Conservation (phyloP, 2,797 vertebrate species). For the Parauchenoglanis punctatus region DNA sequence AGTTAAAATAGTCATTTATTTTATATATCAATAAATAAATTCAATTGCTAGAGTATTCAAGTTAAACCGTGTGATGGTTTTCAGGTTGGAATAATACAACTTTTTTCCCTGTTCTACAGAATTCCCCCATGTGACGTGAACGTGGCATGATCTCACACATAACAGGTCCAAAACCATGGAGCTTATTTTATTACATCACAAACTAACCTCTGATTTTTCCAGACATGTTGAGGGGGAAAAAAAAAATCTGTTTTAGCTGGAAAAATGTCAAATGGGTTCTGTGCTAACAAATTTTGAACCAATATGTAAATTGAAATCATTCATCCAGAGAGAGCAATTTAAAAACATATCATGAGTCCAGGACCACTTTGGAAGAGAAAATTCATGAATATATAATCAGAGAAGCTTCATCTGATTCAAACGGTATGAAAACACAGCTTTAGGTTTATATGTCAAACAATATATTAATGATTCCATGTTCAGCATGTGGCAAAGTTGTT, state of each 20-base stretch:
- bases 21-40: background rate
- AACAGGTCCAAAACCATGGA: background rate
- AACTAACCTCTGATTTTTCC: slow-evolving; percentile 3
- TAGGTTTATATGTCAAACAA: background rate
- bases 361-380: background rate
- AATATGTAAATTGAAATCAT: background rate
- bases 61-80: background rate
- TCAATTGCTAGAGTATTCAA: background rate
- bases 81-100: background rate
- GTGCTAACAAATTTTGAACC: background rate
- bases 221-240: background rate
- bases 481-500: slow-evolving; percentile 15
- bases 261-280: background rate
- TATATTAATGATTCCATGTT: background rate
- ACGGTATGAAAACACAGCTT: background rate
- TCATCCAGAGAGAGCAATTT: background rate
- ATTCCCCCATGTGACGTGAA: background rate
- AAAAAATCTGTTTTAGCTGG: background rate
- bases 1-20: background rate
- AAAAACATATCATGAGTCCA: background rate
- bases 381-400: background rate
- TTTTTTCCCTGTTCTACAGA: too few relatives aligned
- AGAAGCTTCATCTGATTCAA: background rate
- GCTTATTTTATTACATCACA: slow-evolving; percentile 9
- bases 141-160: background rate